Percentiles rank a stretch among this genome's conserved stretches.
These are phyloP conservation scores for Chaetops frenatus DNA, from an alignment of 2,113 vertebrate genomes.

Conservation along the genomic window DNA sequence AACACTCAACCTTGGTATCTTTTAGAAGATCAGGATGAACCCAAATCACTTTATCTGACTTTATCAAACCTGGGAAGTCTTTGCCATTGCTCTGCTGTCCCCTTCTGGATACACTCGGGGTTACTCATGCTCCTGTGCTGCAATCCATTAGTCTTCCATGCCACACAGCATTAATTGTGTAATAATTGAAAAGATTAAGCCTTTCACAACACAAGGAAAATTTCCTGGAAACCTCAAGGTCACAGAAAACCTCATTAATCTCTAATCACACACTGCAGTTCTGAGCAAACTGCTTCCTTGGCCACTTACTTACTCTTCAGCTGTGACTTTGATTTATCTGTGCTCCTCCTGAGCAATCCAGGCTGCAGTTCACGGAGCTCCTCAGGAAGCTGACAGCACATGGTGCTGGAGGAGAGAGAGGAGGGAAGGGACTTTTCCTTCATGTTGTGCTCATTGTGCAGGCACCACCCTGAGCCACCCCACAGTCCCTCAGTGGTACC, in stretches of 20 bases:
- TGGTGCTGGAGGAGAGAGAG: neutral
- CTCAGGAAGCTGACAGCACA: neutral
- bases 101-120: neutral
- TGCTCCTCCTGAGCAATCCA: neutral
- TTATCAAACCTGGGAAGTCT: neutral
- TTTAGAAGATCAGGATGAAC: neutral
- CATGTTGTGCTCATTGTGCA: accelerated
- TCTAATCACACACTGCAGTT: neutral
- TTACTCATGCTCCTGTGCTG: neutral
- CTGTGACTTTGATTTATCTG: neutral
- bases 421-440: neutral
- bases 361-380: neutral
- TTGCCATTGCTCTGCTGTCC: neutral
- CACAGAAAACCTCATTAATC: neutral
- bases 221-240: neutral
- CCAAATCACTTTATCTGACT: neutral
- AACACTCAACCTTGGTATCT: neutral
- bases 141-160: neutral
- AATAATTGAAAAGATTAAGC: slow-evolving; percentile 21
- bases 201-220: neutral
- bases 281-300: neutral
- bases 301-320: neutral
- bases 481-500: neutral
- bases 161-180: neutral
- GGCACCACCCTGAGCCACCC: neutral